Conservation (phyloP, 1,140 invertebrate species). For the Polyergus mexicanus region DNA sequence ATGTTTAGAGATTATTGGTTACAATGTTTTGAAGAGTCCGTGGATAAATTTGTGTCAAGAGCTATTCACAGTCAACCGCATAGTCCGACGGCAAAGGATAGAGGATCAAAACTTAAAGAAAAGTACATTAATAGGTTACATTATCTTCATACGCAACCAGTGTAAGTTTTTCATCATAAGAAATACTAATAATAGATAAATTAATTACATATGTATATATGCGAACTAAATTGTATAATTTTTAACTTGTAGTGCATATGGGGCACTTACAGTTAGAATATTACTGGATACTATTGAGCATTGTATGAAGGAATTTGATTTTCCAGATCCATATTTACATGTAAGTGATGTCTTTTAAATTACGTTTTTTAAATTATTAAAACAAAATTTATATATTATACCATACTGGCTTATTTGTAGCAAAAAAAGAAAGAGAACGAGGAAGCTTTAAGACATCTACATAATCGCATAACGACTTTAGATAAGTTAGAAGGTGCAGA, state of each 20-base stretch:
- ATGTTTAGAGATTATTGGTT: slow-evolving; percentile 95
- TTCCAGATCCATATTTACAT: slow-evolving; percentile 96
- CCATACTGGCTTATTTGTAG: slow-evolving; percentile 79
- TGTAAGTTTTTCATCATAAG: slow-evolving; percentile 88
- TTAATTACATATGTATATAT: background rate
- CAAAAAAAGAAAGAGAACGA: slow-evolving; percentile 92
- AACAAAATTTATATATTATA: background rate
- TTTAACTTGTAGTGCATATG: slow-evolving; percentile 91
- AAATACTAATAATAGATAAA: slow-evolving; percentile 13
- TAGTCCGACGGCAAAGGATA: slow-evolving; percentile 90
- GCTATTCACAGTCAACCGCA: slow-evolving; percentile 93
- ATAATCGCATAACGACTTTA: slow-evolving; percentile 86
- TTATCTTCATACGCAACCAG: slow-evolving; percentile 92
- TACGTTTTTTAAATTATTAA: slow-evolving; percentile 79
- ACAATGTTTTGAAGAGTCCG: slow-evolving; percentile 94
- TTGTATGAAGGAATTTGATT: slow-evolving; percentile 95
- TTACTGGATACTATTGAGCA: slow-evolving; percentile 97
- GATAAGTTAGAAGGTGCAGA: slow-evolving; percentile 87
- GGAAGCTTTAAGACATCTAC: slow-evolving; percentile 87
- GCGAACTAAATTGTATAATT: slow-evolving; percentile 24
- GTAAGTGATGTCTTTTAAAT: slow-evolving; percentile 87
- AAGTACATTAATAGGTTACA: slow-evolving; percentile 94
- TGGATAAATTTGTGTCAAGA: slow-evolving; percentile 91
- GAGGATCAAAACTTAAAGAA: slow-evolving; percentile 94
- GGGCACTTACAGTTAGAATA: slow-evolving; percentile 94